Percentiles rank a stretch among this genome's conserved stretches.
Evolutionary conservation across 2,797 vertebrate species (phyloP).

Genomic region (Hemibagrus guttatus): DNA sequence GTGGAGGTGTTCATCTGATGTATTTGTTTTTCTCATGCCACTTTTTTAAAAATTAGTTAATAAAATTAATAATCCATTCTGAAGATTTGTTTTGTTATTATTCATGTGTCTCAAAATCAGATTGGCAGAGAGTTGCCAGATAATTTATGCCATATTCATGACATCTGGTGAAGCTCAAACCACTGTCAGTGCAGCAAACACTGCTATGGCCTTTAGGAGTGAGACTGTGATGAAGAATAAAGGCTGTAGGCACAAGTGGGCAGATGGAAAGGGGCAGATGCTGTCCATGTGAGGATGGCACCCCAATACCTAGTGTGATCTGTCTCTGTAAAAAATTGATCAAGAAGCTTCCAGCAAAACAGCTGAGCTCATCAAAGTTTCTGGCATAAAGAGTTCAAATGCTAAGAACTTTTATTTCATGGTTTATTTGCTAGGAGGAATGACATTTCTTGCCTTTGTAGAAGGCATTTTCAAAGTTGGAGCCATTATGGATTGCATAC

Average conservation of each 20-base stretch:
- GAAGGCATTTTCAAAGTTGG: slow-evolving; percentile 40
- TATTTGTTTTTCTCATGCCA: background rate
- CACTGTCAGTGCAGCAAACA: slow-evolving; percentile 9
- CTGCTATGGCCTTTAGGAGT: slow-evolving; percentile 18
- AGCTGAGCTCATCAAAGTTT: slow-evolving; percentile 50
- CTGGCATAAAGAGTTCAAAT: slow-evolving; percentile 40
- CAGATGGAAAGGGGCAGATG: slow-evolving; percentile 58
- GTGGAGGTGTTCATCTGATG: background rate
- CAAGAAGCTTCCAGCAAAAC: slow-evolving; percentile 51
- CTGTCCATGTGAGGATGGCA: slow-evolving; percentile 39
- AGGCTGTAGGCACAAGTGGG: slow-evolving; percentile 33
- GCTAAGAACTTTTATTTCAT: slow-evolving; percentile 48
- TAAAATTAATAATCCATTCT: background rate
- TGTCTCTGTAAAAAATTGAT: slow-evolving; percentile 21
- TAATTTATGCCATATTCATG: slow-evolving; percentile 8
- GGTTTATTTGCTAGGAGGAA: slow-evolving; percentile 36
- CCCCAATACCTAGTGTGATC: slow-evolving; percentile 41
- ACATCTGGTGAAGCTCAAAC: slow-evolving; percentile 2
- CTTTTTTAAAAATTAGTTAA: background rate
- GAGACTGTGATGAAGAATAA: slow-evolving; percentile 6
- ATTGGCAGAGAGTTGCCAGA: background rate
- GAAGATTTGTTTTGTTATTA: background rate
- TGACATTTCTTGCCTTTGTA: slow-evolving; percentile 52
- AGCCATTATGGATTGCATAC: slow-evolving; percentile 21
- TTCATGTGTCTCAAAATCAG: background rate